Evolutionary conservation across 2,888 invertebrate species (phyloP).

Genomic region (Tenodera sinensis): DNA sequence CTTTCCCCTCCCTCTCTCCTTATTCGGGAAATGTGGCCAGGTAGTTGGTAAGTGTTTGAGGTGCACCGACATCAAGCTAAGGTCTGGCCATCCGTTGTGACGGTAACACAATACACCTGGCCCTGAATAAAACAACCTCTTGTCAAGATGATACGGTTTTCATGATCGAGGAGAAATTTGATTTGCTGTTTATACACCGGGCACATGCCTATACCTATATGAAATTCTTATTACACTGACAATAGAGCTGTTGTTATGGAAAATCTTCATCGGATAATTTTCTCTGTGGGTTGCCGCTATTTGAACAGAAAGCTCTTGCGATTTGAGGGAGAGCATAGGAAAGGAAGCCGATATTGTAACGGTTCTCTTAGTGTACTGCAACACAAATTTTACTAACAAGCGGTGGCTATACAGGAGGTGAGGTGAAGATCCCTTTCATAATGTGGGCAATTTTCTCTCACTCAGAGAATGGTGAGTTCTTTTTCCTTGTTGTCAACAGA

Average conservation of each 20-base stretch:
- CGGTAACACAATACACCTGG: not conserved
- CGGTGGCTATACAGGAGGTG: not conserved
- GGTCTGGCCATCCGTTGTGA: slow-evolving; percentile 14
- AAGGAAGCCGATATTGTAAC: not conserved
- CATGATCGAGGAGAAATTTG: not conserved
- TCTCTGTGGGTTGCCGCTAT: not conserved
- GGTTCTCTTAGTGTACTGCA: not conserved
- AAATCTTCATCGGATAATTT: not conserved
- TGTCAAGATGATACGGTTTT: not conserved
- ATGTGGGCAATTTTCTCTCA: no score
- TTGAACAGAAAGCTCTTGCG: not conserved
- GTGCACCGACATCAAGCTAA: slow-evolving; percentile 18
- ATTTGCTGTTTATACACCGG: not conserved
- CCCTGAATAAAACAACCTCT: not conserved
- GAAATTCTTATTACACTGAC: not conserved
- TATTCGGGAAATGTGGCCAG: not conserved
- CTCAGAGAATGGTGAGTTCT: no score
- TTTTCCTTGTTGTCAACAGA: no score
- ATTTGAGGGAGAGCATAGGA: not conserved
- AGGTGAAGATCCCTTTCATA: no score
- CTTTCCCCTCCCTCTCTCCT: not conserved
- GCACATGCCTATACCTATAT: not conserved
- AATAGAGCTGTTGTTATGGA: not conserved
- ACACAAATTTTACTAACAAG: not conserved
- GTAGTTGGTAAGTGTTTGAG: not conserved